Evolutionary conservation across 2,797 vertebrate species (phyloP).

Genomic region (Eutrigla gurnardus): DNA sequence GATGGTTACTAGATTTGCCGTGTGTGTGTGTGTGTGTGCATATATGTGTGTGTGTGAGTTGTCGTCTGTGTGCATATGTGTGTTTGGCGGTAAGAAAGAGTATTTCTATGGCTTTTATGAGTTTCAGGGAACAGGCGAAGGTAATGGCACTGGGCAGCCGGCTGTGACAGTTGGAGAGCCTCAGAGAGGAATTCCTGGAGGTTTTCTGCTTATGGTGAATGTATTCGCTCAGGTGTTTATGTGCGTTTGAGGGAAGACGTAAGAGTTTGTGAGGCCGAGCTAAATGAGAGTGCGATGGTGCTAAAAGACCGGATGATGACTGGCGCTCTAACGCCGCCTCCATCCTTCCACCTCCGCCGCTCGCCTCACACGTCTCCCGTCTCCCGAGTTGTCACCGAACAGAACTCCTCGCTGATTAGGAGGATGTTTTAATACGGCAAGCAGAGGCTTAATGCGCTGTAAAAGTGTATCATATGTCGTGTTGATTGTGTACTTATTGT

Average conservation of each 20-base stretch:
- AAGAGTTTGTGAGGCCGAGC: slow-evolving; percentile 24
- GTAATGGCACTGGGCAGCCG: slow-evolving; percentile 22
- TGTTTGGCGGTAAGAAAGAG: slow-evolving; percentile 8
- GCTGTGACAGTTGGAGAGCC: slow-evolving; percentile 31
- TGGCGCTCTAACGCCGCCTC: slow-evolving; percentile 38
- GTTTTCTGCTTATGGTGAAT: neutral
- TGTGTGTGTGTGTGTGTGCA: slow-evolving; percentile 11
- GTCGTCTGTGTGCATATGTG: slow-evolving; percentile 5
- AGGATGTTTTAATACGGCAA: slow-evolving; percentile 42
- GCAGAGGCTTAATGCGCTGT: slow-evolving; percentile 53
- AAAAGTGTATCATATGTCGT: slow-evolving; percentile 44
- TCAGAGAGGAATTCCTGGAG: slow-evolving; percentile 8
- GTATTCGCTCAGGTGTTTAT: slow-evolving; percentile 11
- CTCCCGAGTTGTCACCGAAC: slow-evolving; percentile 14
- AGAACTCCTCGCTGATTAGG: slow-evolving; percentile 44
- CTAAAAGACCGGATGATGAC: slow-evolving; percentile 60
- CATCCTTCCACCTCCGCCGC: slow-evolving; percentile 23
- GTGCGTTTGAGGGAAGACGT: slow-evolving; percentile 4
- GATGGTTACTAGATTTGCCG: slow-evolving; percentile 27
- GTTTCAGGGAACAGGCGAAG: slow-evolving; percentile 48
- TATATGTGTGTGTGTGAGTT: neutral
- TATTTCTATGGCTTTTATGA: slow-evolving; percentile 29
- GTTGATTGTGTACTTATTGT: slow-evolving; percentile 56
- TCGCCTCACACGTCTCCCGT: slow-evolving; percentile 11
- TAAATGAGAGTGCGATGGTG: slow-evolving; percentile 59